Evolutionary conservation across 2,888 invertebrate genomes (phyloP), one percentile per base, ranked within the genome.

Genomic region (Spisula subtruncata): DNA sequence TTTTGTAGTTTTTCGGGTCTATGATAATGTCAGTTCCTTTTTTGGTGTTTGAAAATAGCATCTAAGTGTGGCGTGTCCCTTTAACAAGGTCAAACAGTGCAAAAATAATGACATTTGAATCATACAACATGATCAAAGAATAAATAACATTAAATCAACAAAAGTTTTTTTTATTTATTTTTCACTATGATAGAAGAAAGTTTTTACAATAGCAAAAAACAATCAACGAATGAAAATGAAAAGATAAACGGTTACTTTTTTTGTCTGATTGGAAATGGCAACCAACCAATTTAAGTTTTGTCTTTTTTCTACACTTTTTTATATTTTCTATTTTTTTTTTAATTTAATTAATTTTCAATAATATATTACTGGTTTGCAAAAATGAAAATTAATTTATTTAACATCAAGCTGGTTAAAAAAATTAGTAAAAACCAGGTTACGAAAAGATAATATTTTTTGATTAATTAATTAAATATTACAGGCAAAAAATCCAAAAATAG

Each of bases 291-390:
- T 56, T 80, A 20, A 25, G 79, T 80, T 85, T 80, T 46, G 16
- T 56, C 41, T 80, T 80, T 85, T 85, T 85, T 80, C 79, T 35
- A 56, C 32, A 25, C 18, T n/a, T 85, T 85, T 56, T 29, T 48
- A 18, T 84, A 29, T 80, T 80, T 80, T 56, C n/a, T 41, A 80
- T 56, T 80, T 85, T 85, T 85, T 71, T 79, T 56, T n/a, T 80
- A 46, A 25, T 54, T 29, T 81, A 10, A 8, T 51, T 48, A 10
- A 51, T 12, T 51, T 16, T 51, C 14, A 51, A 51, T 51, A 16
- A 51, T 51, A 16, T 29, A 81, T 10, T 25, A n/a, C 25, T 66
- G 25, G 25, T 25, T 66, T 66, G 25, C n/a, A 25, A 60, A 25
- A n/a, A 66, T 25, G 25, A 0, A 66, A 66, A 56, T 4, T 25